Evolutionary conservation across 2,797 vertebrate species (phyloP).

Genomic region (Tapera naevia): DNA sequence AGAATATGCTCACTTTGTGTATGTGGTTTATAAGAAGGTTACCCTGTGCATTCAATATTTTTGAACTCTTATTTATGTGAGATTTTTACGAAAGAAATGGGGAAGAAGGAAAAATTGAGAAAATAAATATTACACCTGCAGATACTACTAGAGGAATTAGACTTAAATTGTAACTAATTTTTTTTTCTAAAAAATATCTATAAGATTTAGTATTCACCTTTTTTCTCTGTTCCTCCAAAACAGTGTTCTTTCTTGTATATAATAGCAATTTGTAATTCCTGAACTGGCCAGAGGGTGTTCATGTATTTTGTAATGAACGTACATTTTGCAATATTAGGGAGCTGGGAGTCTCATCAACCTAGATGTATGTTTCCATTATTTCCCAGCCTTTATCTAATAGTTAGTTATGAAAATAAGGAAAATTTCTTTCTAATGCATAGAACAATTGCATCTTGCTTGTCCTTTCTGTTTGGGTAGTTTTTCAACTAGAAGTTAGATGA

Average conservation of each 20-base stretch:
- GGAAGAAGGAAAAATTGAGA: not conserved
- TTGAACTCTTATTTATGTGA: not conserved
- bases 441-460: not conserved
- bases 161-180: not conserved
- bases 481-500: not conserved
- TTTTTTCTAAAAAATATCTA: not conserved
- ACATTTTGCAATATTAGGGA: not conserved
- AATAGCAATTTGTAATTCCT: not conserved
- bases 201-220: not conserved
- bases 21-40: not conserved
- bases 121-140: not conserved
- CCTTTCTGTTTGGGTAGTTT: not conserved
- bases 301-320: not conserved
- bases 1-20: not conserved
- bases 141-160: not conserved
- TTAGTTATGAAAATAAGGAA: not conserved
- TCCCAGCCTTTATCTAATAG: not conserved
- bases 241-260: not conserved
- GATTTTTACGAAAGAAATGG: not conserved
- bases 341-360: not conserved
- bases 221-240: not conserved
- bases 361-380: not conserved
- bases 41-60: not conserved
- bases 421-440: not conserved
- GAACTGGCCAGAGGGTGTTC: not conserved